Percentiles rank a stretch among this genome's conserved stretches.
Conservation (phyloP, 2,797 vertebrate genomes). For the Tarsius wallacei region DNA sequence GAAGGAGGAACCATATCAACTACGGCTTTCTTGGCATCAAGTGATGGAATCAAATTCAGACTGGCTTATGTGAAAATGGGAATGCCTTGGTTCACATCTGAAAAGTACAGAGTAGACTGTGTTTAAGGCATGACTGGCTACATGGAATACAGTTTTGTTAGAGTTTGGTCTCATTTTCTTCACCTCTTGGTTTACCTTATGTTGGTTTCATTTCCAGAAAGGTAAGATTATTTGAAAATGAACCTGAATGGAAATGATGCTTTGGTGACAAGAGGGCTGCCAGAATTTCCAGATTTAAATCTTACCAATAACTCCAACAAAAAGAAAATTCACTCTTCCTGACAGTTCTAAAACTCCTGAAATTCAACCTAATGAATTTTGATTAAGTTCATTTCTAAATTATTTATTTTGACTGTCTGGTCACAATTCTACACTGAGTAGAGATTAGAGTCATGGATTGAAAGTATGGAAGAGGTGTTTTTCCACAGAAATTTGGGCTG, state of each 20-base stretch:
- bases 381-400: background rate
- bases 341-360: background rate
- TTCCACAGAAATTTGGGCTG: background rate
- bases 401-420: background rate
- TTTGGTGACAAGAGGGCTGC: background rate
- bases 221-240: too few relatives aligned
- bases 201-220: background rate
- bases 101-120: background rate
- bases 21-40: background rate
- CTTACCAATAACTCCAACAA: background rate
- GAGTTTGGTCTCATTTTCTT: background rate
- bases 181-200: background rate
- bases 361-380: background rate
- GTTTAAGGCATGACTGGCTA: background rate
- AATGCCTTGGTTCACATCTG: background rate
- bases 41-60: background rate
- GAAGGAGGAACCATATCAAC: background rate
- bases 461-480: background rate
- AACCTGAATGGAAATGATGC: background rate
- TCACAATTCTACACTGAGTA: background rate
- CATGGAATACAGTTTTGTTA: background rate
- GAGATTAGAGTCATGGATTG: background rate
- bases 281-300: background rate
- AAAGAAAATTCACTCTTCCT: background rate
- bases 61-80: background rate